Conservation (phyloP, 2,113 vertebrate species). For the Hystrix cristata region DNA sequence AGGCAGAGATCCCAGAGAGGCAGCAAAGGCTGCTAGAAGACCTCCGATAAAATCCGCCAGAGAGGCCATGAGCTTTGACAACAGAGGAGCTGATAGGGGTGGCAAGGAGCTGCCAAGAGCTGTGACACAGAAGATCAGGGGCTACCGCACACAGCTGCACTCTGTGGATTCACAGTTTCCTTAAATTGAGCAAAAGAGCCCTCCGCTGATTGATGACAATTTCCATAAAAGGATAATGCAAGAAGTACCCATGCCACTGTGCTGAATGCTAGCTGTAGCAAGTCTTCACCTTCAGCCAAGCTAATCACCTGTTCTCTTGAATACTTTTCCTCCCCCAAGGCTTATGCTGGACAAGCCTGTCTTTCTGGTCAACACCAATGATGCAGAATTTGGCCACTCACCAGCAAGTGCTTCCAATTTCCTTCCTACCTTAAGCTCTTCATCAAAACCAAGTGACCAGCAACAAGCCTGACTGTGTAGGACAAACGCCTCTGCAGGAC, state of each 20-base stretch:
- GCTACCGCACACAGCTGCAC: background rate
- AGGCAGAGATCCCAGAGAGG: background rate
- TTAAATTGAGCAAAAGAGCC: background rate
- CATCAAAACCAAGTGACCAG: background rate
- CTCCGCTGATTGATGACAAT: background rate
- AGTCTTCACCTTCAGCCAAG: background rate
- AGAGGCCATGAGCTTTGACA: background rate
- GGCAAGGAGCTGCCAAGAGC: background rate
- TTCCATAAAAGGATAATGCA: background rate
- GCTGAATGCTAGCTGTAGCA: background rate
- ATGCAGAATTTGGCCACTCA: fast-evolving
- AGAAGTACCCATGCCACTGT: background rate
- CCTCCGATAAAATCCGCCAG: background rate
- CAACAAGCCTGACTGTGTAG: background rate
- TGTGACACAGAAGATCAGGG: background rate
- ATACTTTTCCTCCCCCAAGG: background rate
- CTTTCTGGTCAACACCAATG: background rate
- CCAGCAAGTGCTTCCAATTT: background rate
- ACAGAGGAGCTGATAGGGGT: background rate
- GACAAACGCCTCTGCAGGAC: too few species aligned
- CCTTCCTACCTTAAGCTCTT: background rate
- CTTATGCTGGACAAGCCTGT: background rate
- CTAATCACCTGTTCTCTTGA: background rate
- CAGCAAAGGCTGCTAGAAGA: background rate
- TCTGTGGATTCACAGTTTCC: background rate